Conservation (phyloP, 2,113 vertebrate genomes). For the Peromyscus californicus region DNA sequence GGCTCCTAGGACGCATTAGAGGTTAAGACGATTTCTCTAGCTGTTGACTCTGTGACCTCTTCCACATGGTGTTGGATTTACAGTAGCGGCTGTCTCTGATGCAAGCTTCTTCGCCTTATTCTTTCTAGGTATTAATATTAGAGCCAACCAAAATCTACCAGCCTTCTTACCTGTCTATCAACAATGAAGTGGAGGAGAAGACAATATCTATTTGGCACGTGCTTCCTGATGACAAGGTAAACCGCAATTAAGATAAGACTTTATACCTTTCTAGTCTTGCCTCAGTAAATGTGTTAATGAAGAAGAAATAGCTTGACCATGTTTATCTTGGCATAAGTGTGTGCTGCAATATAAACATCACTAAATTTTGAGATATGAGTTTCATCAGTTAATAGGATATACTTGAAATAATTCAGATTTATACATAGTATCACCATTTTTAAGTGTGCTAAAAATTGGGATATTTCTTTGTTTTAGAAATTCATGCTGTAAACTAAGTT, state of each 20-base stretch:
- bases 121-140: constrained; percentile 95
- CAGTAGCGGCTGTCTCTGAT: constrained; percentile 14
- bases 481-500: constrained; percentile 22
- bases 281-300: neutral
- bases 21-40: neutral
- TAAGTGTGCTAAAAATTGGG: neutral
- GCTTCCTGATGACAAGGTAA: constrained; percentile 96
- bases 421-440: neutral
- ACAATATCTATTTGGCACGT: constrained; percentile 99
- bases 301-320: neutral
- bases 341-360: neutral
- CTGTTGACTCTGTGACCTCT: neutral
- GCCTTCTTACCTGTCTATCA: constrained; percentile 97
- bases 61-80: fast-evolving
- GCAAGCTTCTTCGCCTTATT: constrained; percentile 27
- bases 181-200: constrained; percentile 97
- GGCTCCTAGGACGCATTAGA: neutral
- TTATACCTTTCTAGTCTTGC: neutral
- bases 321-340: constrained; percentile 5
- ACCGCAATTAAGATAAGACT: neutral
- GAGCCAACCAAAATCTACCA: constrained; percentile 99
- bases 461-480: constrained; percentile 42
- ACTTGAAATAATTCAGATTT: constrained; percentile 2
- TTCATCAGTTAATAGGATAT: constrained; percentile 53
- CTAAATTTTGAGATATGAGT: constrained; percentile 12